Evolutionary conservation across 2,113 vertebrate genomes (phyloP), one percentile per base, ranked within the genome.

Genomic region (Percina caprodes): DNA sequence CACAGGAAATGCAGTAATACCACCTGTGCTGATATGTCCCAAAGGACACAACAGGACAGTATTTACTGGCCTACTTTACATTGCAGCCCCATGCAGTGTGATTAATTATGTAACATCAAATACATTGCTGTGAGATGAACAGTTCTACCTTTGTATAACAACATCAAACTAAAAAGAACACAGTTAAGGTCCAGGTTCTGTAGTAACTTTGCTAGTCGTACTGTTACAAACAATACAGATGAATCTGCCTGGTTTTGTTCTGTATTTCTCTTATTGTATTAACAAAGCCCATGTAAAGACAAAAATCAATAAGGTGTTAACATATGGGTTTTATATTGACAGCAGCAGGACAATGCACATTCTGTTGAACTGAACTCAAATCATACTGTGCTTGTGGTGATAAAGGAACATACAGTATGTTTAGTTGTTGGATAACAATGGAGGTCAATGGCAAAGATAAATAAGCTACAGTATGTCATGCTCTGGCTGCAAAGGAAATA

Each of bases 41-140:
- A 19, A 1, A 76, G 81, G 90, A 77, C 26, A 12, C 1, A 0
- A 18, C 24, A 21, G 21, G 61, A 59, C 24, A 78, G 56, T 74
- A 82, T 83, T 65, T 1, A 46, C 65, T 84, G 88, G 46, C 88
- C 91, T 88, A 83, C 55, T 90, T 91, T 62, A 68, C 59, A n/a
- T 67, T 59, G 58, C 45, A 13, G 62, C 56, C 55, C 49, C 49
- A 61, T 70, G 56, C 71, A 30, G 52, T 35, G 26, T 74, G 61
- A 74, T 79, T 69, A 82, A 82, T 82, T 62, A 52, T 73, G 21
- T 30, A 55, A 63, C 63, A 48, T 73, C 30, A 66, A 12, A 79
- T 67, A 33, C n/a, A 62, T n/a, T 9, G 33, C 69, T 30, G 12
- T 68, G 33, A 78, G 69, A 51, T 79, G 19, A 79, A 26, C 26